Percentiles rank a stretch among this genome's conserved stretches.
These are phyloP conservation scores for Lophius americanus DNA, from an alignment of 2,797 vertebrate species.

Conservation along the genomic window DNA sequence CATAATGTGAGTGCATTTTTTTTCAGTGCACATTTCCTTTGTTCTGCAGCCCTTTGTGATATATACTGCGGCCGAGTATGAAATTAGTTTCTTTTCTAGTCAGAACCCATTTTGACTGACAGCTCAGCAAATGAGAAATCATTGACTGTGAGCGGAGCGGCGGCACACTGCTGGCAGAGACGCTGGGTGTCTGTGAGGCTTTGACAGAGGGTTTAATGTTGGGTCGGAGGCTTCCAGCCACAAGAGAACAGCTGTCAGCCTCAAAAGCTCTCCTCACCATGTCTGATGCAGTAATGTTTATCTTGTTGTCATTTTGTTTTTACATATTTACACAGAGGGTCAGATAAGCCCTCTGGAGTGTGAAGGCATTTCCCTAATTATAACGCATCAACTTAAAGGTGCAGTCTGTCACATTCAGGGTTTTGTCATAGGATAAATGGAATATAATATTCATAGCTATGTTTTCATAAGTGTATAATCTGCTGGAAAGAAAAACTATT, in stretches of 20 bases:
- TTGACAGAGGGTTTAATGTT: conserved; percentile 40
- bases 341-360: background rate
- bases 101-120: conserved; percentile 72
- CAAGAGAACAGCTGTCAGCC: conserved; percentile 27
- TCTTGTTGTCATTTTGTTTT: background rate
- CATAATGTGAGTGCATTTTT: conserved; percentile 32
- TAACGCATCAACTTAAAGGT: no score
- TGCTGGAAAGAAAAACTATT: no score
- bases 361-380: no score
- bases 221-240: conserved; percentile 35
- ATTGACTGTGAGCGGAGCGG: conserved; percentile 72
- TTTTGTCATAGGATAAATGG: no score
- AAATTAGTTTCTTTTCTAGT: conserved; percentile 64
- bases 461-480: no score
- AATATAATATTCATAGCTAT: no score
- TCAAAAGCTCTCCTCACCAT: conserved; percentile 18
- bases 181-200: conserved; percentile 41
- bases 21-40: conserved; percentile 47
- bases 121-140: conserved; percentile 79
- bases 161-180: conserved; percentile 61
- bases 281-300: conserved; percentile 17
- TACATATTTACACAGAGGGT: background rate
- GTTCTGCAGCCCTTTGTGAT: conserved; percentile 60
- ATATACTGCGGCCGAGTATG: conserved; percentile 61
- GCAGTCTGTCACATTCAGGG: no score